These are phyloP conservation scores for Glaucopsyche alexis DNA, from an alignment of 2,888 invertebrate genomes.

Conservation along the genomic window DNA sequence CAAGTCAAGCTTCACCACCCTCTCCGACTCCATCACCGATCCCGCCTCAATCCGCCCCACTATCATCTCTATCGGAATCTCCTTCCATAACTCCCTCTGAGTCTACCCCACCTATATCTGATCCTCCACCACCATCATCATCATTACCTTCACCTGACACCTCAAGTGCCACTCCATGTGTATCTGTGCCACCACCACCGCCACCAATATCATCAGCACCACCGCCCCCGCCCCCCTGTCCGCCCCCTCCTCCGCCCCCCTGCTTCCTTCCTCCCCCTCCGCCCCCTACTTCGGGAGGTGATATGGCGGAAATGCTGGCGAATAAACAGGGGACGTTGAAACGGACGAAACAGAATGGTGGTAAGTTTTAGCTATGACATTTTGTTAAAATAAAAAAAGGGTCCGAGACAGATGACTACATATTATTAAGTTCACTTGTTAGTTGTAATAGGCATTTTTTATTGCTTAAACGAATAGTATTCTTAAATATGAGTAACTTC, in stretches of 20 bases:
- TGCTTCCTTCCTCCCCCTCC: conserved; percentile 41
- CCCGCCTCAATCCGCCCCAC: neutral
- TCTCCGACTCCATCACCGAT: neutral
- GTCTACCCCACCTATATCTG: neutral
- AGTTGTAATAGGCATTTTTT: too few relatives aligned
- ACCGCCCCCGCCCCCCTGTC: conserved; percentile 34
- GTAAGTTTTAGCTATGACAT: conserved; percentile 45
- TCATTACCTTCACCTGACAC: neutral
- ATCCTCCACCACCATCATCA: neutral
- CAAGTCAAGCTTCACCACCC: conserved; percentile 32
- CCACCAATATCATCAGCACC: neutral
- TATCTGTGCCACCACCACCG: neutral
- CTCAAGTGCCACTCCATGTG: neutral
- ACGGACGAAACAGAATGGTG: conserved; percentile 77
- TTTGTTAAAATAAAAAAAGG: too few relatives aligned
- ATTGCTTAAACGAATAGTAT: too few relatives aligned
- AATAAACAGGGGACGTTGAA: conserved; percentile 77
- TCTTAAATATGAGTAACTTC: too few relatives aligned
- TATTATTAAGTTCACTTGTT: too few relatives aligned
- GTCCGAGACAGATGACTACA: too few relatives aligned
- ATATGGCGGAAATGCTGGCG: conserved; percentile 81
- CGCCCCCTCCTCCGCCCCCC: conserved; percentile 40
- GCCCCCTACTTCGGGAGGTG: conserved; percentile 55
- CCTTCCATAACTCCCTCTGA: neutral
- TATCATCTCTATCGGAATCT: neutral